Conservation (phyloP, 1,140 invertebrate genomes). For the Ladona fulva region DNA sequence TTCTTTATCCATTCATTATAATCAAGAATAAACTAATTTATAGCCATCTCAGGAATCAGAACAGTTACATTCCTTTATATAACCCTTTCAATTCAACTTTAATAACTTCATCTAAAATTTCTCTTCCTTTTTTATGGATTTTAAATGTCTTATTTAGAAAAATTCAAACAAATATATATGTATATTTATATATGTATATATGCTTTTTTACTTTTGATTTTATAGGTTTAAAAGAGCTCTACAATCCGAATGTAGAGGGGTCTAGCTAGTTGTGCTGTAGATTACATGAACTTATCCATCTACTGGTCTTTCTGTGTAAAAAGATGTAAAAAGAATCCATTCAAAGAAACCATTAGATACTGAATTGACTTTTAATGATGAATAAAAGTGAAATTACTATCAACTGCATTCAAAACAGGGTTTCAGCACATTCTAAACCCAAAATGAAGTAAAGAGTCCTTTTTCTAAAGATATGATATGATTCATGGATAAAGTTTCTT, state of each 20-base stretch:
- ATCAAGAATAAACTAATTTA: conserved; percentile 5
- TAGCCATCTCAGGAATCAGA: neutral
- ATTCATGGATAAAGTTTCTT: too few relatives aligned
- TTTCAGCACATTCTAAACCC: neutral
- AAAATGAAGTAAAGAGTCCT: too few relatives aligned
- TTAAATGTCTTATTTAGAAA: neutral
- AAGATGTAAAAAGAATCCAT: neutral
- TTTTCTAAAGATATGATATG: too few relatives aligned
- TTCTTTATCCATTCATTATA: neutral
- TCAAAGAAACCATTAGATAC: neutral
- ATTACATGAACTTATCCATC: neutral
- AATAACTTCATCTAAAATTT: conserved; percentile 5
- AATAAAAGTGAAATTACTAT: neutral
- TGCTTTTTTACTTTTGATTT: neutral
- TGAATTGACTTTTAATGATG: neutral
- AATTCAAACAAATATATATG: conserved; percentile 11
- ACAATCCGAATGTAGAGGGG: neutral
- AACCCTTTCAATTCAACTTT: conserved; percentile 2
- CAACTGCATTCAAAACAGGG: neutral
- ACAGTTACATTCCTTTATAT: neutral
- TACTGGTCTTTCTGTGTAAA: neutral
- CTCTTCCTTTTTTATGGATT: neutral
- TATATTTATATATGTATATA: conserved; percentile 6
- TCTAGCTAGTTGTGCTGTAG: neutral
- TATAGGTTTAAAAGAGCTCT: conserved; percentile 3